A percentile compares a stretch with the other conserved stretches of the same genome.
phyloP scores from a whole-genome alignment of 2,888 invertebrate genomes.

The Drosophila vallismaia region DNA sequence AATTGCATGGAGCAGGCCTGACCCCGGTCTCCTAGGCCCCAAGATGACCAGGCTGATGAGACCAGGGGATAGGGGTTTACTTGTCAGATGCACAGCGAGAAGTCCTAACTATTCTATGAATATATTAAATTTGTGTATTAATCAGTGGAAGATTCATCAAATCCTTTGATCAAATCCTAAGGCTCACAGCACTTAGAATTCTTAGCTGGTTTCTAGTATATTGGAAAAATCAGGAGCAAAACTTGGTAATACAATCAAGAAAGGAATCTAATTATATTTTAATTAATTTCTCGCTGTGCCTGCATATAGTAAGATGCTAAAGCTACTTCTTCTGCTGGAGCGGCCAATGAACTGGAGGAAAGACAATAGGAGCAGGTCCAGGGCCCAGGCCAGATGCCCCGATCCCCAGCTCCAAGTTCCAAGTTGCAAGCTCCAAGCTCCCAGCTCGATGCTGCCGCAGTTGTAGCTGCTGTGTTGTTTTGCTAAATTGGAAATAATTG shows the following conservation, averaged over 20 bases:
- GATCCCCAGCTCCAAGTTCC: background rate
- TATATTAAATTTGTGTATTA: no score
- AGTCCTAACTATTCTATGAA: background rate
- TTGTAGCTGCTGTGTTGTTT: slow-evolving; percentile 63
- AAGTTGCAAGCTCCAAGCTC: slow-evolving; percentile 18
- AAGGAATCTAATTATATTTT: background rate
- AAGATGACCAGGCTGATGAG: slow-evolving; percentile 44
- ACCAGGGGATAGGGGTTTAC: slow-evolving; percentile 20
- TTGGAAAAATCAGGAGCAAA: no score
- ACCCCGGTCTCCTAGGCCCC: slow-evolving; percentile 54
- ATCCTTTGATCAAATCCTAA: no score
- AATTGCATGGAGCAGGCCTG: slow-evolving; percentile 63
- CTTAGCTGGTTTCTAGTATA: no score
- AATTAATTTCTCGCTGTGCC: background rate
- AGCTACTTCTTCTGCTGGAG: slow-evolving; percentile 38
- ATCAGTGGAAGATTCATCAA: no score
- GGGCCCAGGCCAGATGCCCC: slow-evolving; percentile 8
- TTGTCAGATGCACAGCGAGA: slow-evolving; percentile 13
- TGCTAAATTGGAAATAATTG: slow-evolving; percentile 80
- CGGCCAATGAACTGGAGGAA: slow-evolving; percentile 72
- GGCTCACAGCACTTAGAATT: no score
- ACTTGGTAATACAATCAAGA: no score
- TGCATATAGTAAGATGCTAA: slow-evolving; percentile 32
- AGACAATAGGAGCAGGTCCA: slow-evolving; percentile 69
- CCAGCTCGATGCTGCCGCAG: no score